Conservation (phyloP, 2,888 invertebrate species). For the Parthenolecanium corni region DNA sequence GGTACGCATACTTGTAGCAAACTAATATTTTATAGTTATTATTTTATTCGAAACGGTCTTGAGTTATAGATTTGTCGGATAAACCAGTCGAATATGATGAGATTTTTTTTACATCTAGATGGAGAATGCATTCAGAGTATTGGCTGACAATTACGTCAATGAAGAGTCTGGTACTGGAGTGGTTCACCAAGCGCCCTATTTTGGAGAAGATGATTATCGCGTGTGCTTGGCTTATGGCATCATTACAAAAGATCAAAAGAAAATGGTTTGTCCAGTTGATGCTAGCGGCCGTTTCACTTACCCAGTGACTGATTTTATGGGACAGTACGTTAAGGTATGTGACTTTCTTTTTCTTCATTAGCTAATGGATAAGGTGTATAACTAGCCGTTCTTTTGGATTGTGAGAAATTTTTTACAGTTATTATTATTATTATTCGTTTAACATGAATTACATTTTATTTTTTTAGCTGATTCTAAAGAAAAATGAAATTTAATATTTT, state of each 20-base stretch:
- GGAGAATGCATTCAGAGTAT: conserved; percentile 58
- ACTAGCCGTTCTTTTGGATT: too few relatives aligned
- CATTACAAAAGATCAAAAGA: conserved; percentile 72
- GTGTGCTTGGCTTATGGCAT: conserved; percentile 51
- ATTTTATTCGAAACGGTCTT: too few relatives aligned
- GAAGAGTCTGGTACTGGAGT: conserved; percentile 94
- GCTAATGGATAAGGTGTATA: too few relatives aligned
- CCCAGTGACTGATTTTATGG: conserved; percentile 76
- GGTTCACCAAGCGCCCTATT: conserved; percentile 97
- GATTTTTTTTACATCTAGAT: conserved; percentile 1
- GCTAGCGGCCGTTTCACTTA: conserved; percentile 74
- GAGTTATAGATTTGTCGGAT: too few relatives aligned
- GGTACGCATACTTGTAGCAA: too few relatives aligned
- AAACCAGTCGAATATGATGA: too few relatives aligned
- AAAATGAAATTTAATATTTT: too few relatives aligned
- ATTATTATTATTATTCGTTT: too few relatives aligned
- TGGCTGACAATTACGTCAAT: conserved; percentile 85
- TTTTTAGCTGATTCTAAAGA: too few relatives aligned
- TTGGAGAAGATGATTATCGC: conserved; percentile 97
- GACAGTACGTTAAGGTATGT: conserved; percentile 72
- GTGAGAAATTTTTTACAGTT: too few relatives aligned
- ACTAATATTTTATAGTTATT: too few relatives aligned
- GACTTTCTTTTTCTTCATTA: neutral
- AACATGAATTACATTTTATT: too few relatives aligned
- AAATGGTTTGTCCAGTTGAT: conserved; percentile 87